Conservation (phyloP, 2,113 vertebrate genomes). For the Solea senegalensis region DNA sequence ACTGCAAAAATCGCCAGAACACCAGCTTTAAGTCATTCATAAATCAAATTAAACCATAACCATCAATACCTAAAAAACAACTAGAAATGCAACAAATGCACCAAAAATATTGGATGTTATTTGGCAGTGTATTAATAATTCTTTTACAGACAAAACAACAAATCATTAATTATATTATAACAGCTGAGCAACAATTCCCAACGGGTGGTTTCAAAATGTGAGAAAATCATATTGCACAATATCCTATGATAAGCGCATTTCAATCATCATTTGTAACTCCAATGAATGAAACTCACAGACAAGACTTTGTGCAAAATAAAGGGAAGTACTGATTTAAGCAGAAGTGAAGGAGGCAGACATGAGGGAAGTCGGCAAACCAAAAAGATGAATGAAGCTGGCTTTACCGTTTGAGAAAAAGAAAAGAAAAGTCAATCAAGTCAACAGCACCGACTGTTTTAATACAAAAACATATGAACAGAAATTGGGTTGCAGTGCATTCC, state of each 20-base stretch:
- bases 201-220: constrained; percentile 9
- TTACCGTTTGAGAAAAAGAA: constrained; percentile 4
- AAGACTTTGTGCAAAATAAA: background rate
- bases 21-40: no score
- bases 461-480: constrained; percentile 15
- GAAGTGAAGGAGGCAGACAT: constrained; percentile 11
- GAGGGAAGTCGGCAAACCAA: constrained; percentile 19
- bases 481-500: constrained; percentile 6
- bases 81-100: background rate
- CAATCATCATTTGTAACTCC: constrained; percentile 5
- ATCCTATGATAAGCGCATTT: constrained; percentile 1
- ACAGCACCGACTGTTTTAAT: background rate
- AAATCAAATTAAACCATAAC: constrained; percentile 5
- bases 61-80: background rate
- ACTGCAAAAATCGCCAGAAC: no score
- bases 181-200: background rate
- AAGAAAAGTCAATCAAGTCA: background rate
- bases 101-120: background rate
- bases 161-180: background rate
- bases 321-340: constrained; percentile 31
- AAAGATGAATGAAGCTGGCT: constrained; percentile 17
- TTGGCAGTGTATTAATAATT: background rate
- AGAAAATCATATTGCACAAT: constrained; percentile 1
- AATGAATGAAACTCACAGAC: constrained; percentile 28
- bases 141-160: background rate